A percentile compares a stretch with the other conserved stretches of the same genome.
phyloP scores from a whole-genome alignment of 2,797 vertebrate genomes.

The Spatula versicolor region DNA sequence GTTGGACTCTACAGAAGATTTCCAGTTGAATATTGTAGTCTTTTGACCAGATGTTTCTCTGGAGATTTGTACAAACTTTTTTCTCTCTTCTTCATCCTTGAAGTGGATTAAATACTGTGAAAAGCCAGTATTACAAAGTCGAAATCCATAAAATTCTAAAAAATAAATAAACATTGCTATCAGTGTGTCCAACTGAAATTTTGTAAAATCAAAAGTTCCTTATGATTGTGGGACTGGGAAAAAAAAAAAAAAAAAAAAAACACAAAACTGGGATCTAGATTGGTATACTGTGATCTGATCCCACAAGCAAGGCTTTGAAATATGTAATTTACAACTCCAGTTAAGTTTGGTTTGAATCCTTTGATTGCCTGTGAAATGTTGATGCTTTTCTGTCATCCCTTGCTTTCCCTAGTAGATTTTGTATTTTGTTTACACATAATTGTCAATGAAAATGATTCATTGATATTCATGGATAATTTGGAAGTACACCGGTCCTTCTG shows the following conservation, averaged over 20 bases:
- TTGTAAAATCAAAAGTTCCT: background rate
- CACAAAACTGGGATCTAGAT: background rate
- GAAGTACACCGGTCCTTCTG: background rate
- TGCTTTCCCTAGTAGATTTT: background rate
- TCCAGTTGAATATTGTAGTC: accelerated
- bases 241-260: background rate
- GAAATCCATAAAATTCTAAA: background rate
- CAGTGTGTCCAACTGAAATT: background rate
- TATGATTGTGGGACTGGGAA: background rate
- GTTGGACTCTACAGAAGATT: background rate
- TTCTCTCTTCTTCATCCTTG: background rate
- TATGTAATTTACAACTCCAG: background rate
- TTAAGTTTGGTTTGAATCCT: background rate
- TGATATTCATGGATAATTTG: background rate
- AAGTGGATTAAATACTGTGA: background rate
- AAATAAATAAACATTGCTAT: background rate
- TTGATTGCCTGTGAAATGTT: background rate
- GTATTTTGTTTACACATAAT: too few relatives aligned
- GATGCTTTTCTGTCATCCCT: background rate
- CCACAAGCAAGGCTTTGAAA: background rate
- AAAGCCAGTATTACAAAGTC: background rate
- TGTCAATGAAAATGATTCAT: background rate
- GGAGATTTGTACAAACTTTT: background rate
- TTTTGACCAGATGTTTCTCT: background rate
- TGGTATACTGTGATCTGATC: background rate